These are phyloP conservation scores for Dioctria linearis DNA, from an alignment of 2,888 invertebrate genomes.

Conservation along the genomic window DNA sequence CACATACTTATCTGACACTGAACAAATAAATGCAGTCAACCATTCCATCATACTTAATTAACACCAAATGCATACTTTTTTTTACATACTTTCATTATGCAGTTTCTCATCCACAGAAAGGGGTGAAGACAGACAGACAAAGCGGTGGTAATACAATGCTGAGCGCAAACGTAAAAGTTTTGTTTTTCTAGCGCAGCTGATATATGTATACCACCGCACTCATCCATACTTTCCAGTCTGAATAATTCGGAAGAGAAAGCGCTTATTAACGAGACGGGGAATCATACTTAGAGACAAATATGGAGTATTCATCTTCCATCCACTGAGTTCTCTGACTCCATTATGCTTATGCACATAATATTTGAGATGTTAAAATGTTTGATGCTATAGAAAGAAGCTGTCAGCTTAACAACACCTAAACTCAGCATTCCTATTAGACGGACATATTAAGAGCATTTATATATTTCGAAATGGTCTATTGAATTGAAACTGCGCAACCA, in stretches of 20 bases:
- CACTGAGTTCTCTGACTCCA: conserved; percentile 15
- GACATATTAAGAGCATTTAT: background rate
- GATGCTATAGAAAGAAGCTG: conserved; percentile 7
- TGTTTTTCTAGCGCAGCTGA: conserved; percentile 38
- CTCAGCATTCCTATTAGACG: background rate
- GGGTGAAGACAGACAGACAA: background rate
- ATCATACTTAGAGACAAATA: conserved; percentile 17
- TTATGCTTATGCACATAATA: conserved; percentile 7
- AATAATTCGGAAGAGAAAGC: conserved; percentile 58
- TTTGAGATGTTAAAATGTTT: background rate
- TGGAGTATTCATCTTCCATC: conserved; percentile 17
- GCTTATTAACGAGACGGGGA: conserved; percentile 41
- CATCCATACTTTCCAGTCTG: conserved; percentile 57
- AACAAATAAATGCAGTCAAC: too few species aligned
- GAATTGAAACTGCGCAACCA: background rate
- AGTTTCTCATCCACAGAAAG: too few species aligned
- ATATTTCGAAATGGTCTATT: conserved; percentile 16
- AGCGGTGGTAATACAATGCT: background rate
- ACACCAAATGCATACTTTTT: too few species aligned
- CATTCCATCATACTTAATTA: too few species aligned
- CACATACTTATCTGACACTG: too few species aligned
- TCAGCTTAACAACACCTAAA: background rate
- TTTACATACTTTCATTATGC: too few species aligned
- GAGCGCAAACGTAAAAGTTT: conserved; percentile 1
- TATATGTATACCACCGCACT: conserved; percentile 10